Percentiles rank a stretch among this genome's conserved stretches.
Conservation (phyloP, 2,797 vertebrate species). For the Leontocebus nigricollis region DNA sequence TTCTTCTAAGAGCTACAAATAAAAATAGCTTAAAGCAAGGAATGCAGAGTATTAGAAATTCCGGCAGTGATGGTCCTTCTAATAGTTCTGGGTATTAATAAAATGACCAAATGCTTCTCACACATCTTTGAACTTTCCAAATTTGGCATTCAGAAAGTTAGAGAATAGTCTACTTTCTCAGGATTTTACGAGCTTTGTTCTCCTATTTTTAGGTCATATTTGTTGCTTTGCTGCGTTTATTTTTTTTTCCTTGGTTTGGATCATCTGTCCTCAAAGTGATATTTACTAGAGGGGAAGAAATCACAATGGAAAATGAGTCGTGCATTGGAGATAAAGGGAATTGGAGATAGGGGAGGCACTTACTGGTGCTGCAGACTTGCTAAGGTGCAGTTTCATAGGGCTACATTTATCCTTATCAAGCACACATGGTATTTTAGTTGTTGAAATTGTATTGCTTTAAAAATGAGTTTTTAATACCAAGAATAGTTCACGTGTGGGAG, state of each 20-base stretch:
- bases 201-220: conserved; percentile 21
- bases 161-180: conserved; percentile 1
- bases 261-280: not conserved
- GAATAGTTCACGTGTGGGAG: conserved; percentile 74
- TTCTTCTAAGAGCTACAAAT: not conserved
- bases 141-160: not conserved
- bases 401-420: conserved; percentile 57
- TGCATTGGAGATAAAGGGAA: not conserved
- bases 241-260: conserved; percentile 12
- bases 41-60: not conserved
- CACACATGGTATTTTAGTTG: conserved; percentile 59
- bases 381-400: conserved; percentile 30
- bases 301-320: not conserved
- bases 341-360: not conserved
- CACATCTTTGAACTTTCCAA: conserved; percentile 33
- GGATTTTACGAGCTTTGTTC: not conserved
- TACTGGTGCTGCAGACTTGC: conserved; percentile 31
- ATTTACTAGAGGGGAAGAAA: conserved; percentile 25
- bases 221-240: not conserved
- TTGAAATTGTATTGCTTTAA: conserved; percentile 68
- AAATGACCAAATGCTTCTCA: conserved; percentile 25
- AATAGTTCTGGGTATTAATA: conserved; percentile 50
- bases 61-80: not conserved
- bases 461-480: conserved; percentile 68
- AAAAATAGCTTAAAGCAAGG: not conserved